Percentiles rank a stretch among this genome's conserved stretches.
Evolutionary conservation across 2,113 vertebrate species (phyloP).

Genomic region (Nesoenas mayeri): DNA sequence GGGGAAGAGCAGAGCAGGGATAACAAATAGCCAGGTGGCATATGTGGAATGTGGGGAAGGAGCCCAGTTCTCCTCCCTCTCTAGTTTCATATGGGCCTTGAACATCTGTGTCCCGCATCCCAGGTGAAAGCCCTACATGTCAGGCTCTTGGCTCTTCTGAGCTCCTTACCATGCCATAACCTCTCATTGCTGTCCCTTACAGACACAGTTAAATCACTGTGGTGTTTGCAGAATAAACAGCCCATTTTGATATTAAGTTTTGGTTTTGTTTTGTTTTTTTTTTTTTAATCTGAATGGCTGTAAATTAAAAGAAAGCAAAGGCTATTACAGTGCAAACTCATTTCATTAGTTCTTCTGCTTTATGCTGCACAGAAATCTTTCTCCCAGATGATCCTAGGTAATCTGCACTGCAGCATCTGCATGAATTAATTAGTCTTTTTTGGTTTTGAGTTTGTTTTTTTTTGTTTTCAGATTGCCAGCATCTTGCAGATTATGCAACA

Average conservation of each 20-base stretch:
- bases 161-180: background rate
- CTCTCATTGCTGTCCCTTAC: background rate
- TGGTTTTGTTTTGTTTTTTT: background rate
- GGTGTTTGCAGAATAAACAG: background rate
- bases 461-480: conserved; percentile 12
- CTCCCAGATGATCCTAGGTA: conserved; percentile 57
- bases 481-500: conserved; percentile 66
- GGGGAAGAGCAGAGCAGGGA: background rate
- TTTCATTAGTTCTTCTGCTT: conserved; percentile 35
- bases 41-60: fast-evolving
- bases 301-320: background rate
- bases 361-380: conserved; percentile 20
- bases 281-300: background rate
- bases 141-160: background rate
- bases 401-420: conserved; percentile 63
- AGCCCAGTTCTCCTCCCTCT: background rate
- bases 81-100: background rate
- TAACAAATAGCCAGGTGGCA: background rate
- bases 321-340: background rate
- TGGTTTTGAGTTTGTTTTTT: background rate
- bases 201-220: background rate
- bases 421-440: conserved; percentile 51
- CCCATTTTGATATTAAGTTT: background rate
- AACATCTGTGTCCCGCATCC: background rate
- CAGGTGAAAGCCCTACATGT: background rate